Evolutionary conservation across 1,140 invertebrate species (phyloP).

Genomic region (Holotrichia oblita): DNA sequence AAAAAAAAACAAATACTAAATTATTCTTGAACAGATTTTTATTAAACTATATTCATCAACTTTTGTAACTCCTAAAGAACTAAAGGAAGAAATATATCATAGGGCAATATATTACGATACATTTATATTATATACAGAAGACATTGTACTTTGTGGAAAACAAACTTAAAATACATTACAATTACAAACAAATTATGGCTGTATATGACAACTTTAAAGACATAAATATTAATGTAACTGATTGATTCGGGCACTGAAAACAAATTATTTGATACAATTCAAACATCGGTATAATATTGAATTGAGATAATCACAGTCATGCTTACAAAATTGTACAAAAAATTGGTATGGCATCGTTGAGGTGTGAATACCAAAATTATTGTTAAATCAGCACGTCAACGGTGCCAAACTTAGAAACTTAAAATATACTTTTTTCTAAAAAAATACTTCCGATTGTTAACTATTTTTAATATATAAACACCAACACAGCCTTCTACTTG

Average conservation of each 20-base stretch:
- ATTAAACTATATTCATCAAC: constrained; percentile 34
- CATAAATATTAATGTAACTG: background rate
- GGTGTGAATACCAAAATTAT: background rate
- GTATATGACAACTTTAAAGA: background rate
- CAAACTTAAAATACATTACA: background rate
- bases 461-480: constrained; percentile 24
- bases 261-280: background rate
- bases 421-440: constrained; percentile 21
- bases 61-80: constrained; percentile 23
- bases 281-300: constrained; percentile 1
- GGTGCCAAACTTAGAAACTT: background rate
- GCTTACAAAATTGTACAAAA: constrained; percentile 35
- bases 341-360: constrained; percentile 11
- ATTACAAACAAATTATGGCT: constrained; percentile 26
- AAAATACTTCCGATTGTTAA: constrained; percentile 27
- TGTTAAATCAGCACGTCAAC: background rate
- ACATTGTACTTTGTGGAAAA: constrained; percentile 21
- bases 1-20: no score
- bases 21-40: constrained; percentile 17
- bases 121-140: constrained; percentile 31
- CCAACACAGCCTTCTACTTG: constrained; percentile 35
- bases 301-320: constrained; percentile 29
- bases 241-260: background rate
- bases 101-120: background rate
- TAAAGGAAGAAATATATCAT: constrained; percentile 30